Conservation (phyloP, 1,140 invertebrate species). For the Bombus breviceps region DNA sequence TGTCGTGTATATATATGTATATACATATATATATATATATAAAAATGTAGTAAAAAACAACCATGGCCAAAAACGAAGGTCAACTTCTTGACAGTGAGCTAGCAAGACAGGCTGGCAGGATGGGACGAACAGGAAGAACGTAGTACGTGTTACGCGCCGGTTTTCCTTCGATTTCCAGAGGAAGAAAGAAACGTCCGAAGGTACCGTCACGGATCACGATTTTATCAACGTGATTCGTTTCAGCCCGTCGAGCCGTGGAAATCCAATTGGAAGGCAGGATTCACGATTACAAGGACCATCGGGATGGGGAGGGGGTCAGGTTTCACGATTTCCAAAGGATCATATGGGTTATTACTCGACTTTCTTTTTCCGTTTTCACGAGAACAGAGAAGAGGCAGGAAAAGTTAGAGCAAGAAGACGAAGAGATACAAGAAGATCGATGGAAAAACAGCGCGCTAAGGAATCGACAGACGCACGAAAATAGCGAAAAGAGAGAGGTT, state of each 20-base stretch:
- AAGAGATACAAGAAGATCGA: neutral
- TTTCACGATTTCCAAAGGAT: neutral
- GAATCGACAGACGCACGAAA: neutral
- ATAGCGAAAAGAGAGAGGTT: constrained; percentile 24
- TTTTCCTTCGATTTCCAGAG: constrained; percentile 16
- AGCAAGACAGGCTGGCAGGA: constrained; percentile 80
- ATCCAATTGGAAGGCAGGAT: neutral
- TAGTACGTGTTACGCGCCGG: neutral
- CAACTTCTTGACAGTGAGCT: constrained; percentile 93
- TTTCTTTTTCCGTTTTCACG: neutral
- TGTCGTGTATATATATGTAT: constrained; percentile 75
- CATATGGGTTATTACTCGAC: too few relatives aligned
- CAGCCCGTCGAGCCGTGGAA: constrained; percentile 36
- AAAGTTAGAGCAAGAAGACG: neutral
- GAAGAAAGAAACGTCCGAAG: neutral
- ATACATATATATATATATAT: constrained; percentile 76
- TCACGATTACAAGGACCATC: neutral
- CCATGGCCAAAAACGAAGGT: constrained; percentile 94
- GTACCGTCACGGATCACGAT: constrained; percentile 15
- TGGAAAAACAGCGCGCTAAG: constrained; percentile 4
- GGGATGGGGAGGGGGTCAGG: neutral
- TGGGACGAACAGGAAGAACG: constrained; percentile 54
- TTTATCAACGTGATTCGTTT: constrained; percentile 41
- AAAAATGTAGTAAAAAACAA: constrained; percentile 85
- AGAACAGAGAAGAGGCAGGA: neutral